Evolutionary conservation across 2,888 invertebrate genomes (phyloP).

Genomic region (Synanthedon tipuliformis): DNA sequence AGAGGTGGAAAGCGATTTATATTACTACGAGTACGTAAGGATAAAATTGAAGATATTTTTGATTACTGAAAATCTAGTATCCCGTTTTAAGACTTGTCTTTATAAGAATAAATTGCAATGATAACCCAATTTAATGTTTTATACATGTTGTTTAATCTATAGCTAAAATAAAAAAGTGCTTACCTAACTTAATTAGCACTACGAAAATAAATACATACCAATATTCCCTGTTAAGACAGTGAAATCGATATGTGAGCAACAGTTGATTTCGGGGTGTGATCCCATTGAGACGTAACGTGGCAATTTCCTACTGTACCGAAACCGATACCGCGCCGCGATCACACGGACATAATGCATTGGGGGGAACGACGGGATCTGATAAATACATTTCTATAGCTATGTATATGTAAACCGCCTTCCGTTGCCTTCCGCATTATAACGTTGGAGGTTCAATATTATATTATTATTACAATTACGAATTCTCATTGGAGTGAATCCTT

Average conservation of each 20-base stretch:
- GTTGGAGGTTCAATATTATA: background rate
- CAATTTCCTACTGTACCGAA: conserved; percentile 32
- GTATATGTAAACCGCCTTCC: background rate
- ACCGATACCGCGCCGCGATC: conserved; percentile 13
- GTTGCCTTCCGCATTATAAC: background rate
- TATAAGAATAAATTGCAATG: no score
- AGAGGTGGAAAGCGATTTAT: no score
- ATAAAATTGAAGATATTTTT: no score
- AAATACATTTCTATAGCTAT: conserved; percentile 1
- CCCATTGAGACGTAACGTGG: conserved; percentile 36
- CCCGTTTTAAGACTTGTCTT: no score
- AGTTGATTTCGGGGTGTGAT: conserved; percentile 31
- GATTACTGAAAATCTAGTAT: no score
- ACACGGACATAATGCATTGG: conserved; percentile 16
- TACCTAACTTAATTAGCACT: no score
- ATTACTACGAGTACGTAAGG: no score
- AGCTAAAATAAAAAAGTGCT: no score
- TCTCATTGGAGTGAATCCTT: no score
- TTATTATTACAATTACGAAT: background rate
- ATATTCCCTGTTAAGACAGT: conserved; percentile 2
- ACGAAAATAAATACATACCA: background rate
- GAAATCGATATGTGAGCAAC: conserved; percentile 34
- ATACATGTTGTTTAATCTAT: no score
- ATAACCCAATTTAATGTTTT: no score
- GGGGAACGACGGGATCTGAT: conserved; percentile 13